Percentiles rank a stretch among this genome's conserved stretches.
These are phyloP conservation scores for Orchestes rusci DNA, from an alignment of 2,888 invertebrate genomes.

Conservation along the genomic window DNA sequence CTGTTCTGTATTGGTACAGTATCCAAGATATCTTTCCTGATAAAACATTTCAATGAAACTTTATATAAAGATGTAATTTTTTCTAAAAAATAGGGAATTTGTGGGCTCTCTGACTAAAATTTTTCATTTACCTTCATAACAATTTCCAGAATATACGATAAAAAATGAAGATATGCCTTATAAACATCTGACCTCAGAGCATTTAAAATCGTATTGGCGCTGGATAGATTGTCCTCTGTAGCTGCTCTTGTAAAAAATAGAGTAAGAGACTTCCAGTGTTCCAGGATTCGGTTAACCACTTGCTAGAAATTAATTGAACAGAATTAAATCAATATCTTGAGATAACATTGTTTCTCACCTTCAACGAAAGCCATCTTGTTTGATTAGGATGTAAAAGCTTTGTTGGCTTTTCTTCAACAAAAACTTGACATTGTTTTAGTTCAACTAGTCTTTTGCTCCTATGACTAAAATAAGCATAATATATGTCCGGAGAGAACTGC, in stretches of 20 bases:
- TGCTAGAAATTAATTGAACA: background rate
- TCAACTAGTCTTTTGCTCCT: conserved; percentile 19
- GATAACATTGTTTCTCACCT: conserved; percentile 1
- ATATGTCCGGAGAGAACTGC: conserved; percentile 16
- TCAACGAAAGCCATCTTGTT: conserved; percentile 28
- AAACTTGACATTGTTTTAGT: conserved; percentile 25
- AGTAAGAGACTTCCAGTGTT: conserved; percentile 7
- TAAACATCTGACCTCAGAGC: background rate
- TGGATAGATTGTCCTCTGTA: background rate
- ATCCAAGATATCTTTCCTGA: conserved; percentile 2
- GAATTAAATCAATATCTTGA: background rate
- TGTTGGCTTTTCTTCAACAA: conserved; percentile 23
- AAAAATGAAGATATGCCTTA: conserved; percentile 2
- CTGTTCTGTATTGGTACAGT: conserved; percentile 1
- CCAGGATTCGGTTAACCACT: conserved; percentile 7
- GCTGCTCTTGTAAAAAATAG: background rate
- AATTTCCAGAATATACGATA: conserved; percentile 3
- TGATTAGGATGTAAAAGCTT: conserved; percentile 28
- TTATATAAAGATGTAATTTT: conserved; percentile 5
- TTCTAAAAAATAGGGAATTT: conserved; percentile 6
- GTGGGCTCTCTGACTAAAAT: conserved; percentile 4
- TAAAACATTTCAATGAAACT: conserved; percentile 3
- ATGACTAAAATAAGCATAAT: conserved; percentile 19
- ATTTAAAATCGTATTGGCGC: background rate
- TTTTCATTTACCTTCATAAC: conserved; percentile 7